These are phyloP conservation scores for Strigamia transsilvanica DNA, from an alignment of 2,888 invertebrate genomes.

Conservation along the genomic window DNA sequence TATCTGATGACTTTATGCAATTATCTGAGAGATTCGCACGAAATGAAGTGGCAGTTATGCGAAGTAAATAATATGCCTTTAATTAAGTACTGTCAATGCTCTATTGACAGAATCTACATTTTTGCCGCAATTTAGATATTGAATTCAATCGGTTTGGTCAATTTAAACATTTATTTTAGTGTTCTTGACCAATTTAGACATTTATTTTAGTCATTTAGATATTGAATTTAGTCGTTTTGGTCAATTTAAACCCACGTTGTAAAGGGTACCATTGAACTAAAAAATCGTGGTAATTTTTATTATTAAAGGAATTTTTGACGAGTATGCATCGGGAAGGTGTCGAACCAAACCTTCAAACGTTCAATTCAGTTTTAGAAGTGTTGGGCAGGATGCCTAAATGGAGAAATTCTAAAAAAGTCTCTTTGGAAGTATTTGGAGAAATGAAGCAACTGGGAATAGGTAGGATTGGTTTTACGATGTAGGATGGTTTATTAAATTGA, in stretches of 20 bases:
- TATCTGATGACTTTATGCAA: constrained; percentile 71
- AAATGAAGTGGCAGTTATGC: constrained; percentile 73
- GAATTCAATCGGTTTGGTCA: too few relatives aligned
- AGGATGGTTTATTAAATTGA: background rate
- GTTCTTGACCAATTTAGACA: too few relatives aligned
- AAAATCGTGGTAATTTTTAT: background rate
- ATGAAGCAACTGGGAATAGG: constrained; percentile 73
- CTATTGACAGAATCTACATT: too few relatives aligned
- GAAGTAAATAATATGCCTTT: constrained; percentile 59
- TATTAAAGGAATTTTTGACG: constrained; percentile 68
- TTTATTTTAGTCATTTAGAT: too few relatives aligned
- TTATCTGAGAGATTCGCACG: constrained; percentile 73
- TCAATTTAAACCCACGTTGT: too few relatives aligned
- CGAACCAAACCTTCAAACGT: constrained; percentile 73
- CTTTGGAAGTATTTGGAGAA: constrained; percentile 70
- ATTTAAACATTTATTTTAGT: too few relatives aligned
- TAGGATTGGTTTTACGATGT: background rate
- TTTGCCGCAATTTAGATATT: too few relatives aligned
- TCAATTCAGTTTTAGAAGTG: constrained; percentile 72
- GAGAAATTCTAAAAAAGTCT: constrained; percentile 64
- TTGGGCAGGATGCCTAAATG: constrained; percentile 66
- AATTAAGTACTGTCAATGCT: background rate
- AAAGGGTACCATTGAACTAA: too few relatives aligned
- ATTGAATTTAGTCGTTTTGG: too few relatives aligned
- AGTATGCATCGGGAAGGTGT: constrained; percentile 72